Conservation (phyloP, 2,888 invertebrate genomes). For the Diadegma fenestrale region DNA sequence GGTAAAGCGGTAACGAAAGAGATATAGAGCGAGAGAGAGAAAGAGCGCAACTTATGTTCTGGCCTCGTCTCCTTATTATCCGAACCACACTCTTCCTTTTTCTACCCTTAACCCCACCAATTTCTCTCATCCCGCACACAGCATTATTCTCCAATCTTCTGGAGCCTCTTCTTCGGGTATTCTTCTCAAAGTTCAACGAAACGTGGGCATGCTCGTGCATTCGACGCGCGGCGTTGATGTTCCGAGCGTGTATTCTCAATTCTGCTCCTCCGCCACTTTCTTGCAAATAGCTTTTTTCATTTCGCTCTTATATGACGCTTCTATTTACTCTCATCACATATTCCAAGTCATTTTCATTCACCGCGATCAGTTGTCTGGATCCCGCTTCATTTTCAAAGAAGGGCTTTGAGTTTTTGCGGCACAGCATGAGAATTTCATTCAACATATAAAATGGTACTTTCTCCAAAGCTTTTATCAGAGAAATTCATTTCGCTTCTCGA, state of each 20-base stretch:
- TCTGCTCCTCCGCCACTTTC: conserved; percentile 3
- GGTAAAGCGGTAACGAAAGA: conserved; percentile 9
- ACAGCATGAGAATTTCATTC: background rate
- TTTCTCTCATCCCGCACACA: conserved; percentile 24
- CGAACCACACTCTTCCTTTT: conserved; percentile 59
- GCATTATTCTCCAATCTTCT: conserved; percentile 53
- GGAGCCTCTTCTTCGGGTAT: conserved; percentile 54
- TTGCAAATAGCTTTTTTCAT: conserved; percentile 23
- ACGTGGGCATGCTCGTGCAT: conserved; percentile 21
- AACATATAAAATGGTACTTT: background rate
- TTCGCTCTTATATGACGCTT: background rate
- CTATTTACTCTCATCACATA: background rate
- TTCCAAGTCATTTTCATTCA: conserved; percentile 1
- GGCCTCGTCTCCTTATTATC: conserved; percentile 65
- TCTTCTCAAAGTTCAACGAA: background rate
- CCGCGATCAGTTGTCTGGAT: background rate
- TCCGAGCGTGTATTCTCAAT: background rate
- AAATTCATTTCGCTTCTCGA: background rate
- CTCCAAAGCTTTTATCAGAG: background rate
- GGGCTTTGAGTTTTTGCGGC: background rate
- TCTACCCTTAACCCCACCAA: conserved; percentile 55
- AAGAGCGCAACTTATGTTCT: conserved; percentile 32
- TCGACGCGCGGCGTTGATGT: conserved; percentile 20
- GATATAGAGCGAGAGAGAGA: conserved; percentile 12
- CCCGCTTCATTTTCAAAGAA: background rate